A percentile compares a stretch with the other conserved stretches of the same genome.
phyloP scores from a whole-genome alignment of 2,888 invertebrate genomes.

The Pyrocoelia pectoralis region DNA sequence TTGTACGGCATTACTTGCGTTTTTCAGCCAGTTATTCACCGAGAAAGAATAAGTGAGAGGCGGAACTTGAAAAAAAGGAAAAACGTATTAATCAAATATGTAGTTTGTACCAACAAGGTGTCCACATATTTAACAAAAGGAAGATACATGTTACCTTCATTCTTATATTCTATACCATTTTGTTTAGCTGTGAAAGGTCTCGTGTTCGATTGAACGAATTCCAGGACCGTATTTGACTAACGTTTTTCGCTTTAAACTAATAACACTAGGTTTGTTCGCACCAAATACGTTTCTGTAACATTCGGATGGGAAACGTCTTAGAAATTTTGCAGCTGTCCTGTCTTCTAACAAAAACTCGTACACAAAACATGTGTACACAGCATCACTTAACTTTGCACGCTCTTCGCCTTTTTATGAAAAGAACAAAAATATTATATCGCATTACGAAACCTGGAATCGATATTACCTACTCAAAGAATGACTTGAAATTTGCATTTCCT shows the following conservation, averaged over 20 bases:
- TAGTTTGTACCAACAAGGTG: slow-evolving; percentile 48
- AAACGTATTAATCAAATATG: slow-evolving; percentile 53
- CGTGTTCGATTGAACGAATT: slow-evolving; percentile 30
- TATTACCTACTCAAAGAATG: not conserved
- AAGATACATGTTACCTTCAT: slow-evolving; percentile 50
- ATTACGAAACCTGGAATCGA: not conserved
- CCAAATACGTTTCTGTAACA: slow-evolving; percentile 18
- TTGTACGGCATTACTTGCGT: slow-evolving; percentile 25
- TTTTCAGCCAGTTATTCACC: slow-evolving; percentile 25
- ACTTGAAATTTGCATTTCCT: slow-evolving; percentile 21
- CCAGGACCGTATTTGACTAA: slow-evolving; percentile 26
- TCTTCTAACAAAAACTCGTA: slow-evolving; percentile 39
- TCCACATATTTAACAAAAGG: slow-evolving; percentile 51
- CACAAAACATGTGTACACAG: slow-evolving; percentile 46
- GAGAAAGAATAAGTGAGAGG: slow-evolving; percentile 39
- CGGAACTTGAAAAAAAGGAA: slow-evolving; percentile 44
- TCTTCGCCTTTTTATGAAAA: slow-evolving; percentile 31
- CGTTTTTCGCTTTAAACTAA: not conserved
- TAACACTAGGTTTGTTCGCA: not conserved
- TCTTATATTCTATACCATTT: slow-evolving; percentile 41
- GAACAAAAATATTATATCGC: slow-evolving; percentile 26
- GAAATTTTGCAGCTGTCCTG: slow-evolving; percentile 40
- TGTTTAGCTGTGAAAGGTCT: slow-evolving; percentile 28
- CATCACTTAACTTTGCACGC: slow-evolving; percentile 46
- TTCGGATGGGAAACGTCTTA: slow-evolving; percentile 35